phyloP scores from a whole-genome alignment of 2,797 vertebrate species.

The Fistularia commersonii region DNA sequence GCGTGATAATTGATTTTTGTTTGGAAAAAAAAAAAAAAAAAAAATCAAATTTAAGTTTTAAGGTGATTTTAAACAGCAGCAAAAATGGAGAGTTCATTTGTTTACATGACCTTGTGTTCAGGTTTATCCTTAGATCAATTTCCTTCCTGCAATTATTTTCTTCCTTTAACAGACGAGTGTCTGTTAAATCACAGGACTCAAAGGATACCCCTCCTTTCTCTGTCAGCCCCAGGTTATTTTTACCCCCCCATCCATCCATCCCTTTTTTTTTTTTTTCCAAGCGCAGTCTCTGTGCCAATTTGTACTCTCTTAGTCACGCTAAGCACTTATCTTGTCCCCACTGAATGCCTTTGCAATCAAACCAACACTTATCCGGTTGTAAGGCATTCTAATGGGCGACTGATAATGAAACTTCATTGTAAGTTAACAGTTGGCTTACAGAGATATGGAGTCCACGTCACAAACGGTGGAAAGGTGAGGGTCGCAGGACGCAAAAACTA shows the following conservation, averaged over 20 bases:
- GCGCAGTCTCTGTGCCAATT: slow-evolving; percentile 64
- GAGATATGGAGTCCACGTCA: slow-evolving; percentile 44
- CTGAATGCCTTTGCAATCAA: slow-evolving; percentile 72
- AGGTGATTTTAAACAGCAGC: no score
- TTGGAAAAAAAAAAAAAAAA: no score
- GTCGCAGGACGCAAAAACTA: no score
- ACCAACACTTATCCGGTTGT: slow-evolving; percentile 72
- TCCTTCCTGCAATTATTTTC: slow-evolving; percentile 32
- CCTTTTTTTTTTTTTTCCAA: slow-evolving; percentile 55
- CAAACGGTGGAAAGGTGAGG: slow-evolving; percentile 33
- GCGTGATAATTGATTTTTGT: no score
- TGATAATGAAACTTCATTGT: slow-evolving; percentile 69
- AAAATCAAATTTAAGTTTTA: no score
- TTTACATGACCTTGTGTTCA: slow-evolving; percentile 24
- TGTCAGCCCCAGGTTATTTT: slow-evolving; percentile 64
- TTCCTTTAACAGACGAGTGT: slow-evolving; percentile 60
- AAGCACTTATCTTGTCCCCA: slow-evolving; percentile 70
- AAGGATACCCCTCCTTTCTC: slow-evolving; percentile 57
- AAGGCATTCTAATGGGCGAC: slow-evolving; percentile 61
- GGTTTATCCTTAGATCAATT: slow-evolving; percentile 22
- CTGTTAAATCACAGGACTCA: slow-evolving; percentile 73
- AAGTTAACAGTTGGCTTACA: slow-evolving; percentile 64
- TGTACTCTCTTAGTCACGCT: slow-evolving; percentile 72
- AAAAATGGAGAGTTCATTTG: slow-evolving; percentile 41
- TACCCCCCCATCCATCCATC: slow-evolving; percentile 55